These are phyloP conservation scores for Brachionus angularis DNA, from an alignment of 1,140 invertebrate genomes.

Conservation along the genomic window DNA sequence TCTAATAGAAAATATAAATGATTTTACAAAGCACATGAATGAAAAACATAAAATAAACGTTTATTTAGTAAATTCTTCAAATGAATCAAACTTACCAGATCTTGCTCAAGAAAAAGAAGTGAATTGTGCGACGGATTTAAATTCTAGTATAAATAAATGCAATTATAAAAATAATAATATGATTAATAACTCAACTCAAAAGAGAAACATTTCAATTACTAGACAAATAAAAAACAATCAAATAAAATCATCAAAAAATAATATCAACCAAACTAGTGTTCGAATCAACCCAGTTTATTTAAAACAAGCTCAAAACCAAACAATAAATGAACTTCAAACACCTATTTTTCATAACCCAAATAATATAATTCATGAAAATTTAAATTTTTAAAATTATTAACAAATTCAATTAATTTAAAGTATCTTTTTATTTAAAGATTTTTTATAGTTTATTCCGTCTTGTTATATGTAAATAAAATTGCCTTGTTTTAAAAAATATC, in stretches of 20 bases:
- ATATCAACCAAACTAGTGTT: not conserved
- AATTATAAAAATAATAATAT: not conserved
- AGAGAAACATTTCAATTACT: not conserved
- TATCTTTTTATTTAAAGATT: no score
- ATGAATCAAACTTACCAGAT: no score
- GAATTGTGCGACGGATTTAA: not conserved
- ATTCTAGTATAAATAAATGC: not conserved
- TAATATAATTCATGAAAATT: no score
- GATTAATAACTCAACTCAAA: not conserved
- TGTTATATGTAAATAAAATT: no score
- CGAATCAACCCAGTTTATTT: slow-evolving; percentile 21
- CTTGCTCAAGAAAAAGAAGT: not conserved
- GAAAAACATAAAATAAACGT: slow-evolving; percentile 29
- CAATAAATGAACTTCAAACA: no score
- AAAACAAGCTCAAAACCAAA: slow-evolving; percentile 2
- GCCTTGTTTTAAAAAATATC: no score
- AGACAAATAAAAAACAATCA: not conserved
- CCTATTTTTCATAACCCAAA: no score
- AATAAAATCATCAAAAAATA: not conserved
- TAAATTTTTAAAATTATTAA: no score
- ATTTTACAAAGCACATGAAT: slow-evolving; percentile 31
- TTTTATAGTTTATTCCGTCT: no score
- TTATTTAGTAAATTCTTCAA: slow-evolving; percentile 4
- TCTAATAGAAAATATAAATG: not conserved
- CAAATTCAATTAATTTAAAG: no score